Evolutionary conservation across 2,888 invertebrate species (phyloP), one percentile per base, ranked within the genome.

Genomic region (Mesochorus sp.): DNA sequence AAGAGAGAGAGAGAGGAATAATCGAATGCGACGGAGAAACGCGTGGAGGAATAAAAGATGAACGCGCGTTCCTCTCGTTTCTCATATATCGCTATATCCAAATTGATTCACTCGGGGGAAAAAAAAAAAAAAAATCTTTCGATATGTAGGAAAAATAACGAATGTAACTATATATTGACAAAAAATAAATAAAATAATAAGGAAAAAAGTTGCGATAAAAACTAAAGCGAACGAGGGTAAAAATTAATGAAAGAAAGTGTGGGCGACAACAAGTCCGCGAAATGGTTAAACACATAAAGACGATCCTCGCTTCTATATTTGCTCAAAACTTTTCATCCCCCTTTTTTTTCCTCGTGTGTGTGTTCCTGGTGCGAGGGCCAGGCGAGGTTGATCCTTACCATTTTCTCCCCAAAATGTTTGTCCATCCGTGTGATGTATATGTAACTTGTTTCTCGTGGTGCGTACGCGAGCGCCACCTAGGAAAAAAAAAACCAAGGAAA

Each of bases 261-360:
- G n/a, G 39, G 42, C 28, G 66, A 74, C 51, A 62, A 66, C 85
- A 87, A 89, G 86, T 86, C 87, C 85, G 84, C 87, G 88, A 88
- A 89, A 89, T 88, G 89, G 88, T 88, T 85, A 85, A n/a, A n/a
- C 87, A 84, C 88, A 88, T 88, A 89, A 88, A 88, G 87, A 88
- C 88, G 86, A 88, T 86, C 87, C 64, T 42, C 55, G 12, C 8
- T 49, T 24, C 10, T 4, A 4, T 47, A 10, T 31, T 24, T 34
- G 14, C 74, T 68, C 68, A 80, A 76, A 76, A 79, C 66, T 79
- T n/a, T 47, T 70, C 59, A 73, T 80, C 72, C 78, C 75, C 73
- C 77, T 71, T 80, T 81, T 78, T 80, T 70, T 76, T 73, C 73
- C 77, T 71, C 78, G 80, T 78, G 61, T 66, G 71, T 61, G 75